A percentile compares a stretch with the other conserved stretches of the same genome.
Evolutionary conservation across 2,113 vertebrate genomes (phyloP).

Genomic region (Syngnathus floridae): DNA sequence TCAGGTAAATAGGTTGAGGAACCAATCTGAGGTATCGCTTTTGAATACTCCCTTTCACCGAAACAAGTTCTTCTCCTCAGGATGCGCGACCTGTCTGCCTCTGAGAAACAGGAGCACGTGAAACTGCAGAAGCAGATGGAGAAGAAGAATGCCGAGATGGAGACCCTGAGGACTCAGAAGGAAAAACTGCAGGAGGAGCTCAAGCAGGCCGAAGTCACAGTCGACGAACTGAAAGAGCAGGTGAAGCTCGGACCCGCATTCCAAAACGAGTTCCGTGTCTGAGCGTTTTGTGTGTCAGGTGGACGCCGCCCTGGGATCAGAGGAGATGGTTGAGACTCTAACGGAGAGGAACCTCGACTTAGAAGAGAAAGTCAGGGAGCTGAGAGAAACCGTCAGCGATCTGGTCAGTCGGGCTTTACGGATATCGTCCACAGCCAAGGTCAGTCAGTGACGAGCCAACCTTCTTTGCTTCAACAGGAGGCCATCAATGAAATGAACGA

Average conservation of each 20-base stretch:
- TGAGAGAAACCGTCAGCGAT: slow-evolving; percentile 72
- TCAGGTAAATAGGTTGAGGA: slow-evolving; percentile 72
- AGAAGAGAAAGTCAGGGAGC: slow-evolving; percentile 93
- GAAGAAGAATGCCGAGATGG: slow-evolving; percentile 90
- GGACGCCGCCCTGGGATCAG: slow-evolving; percentile 90
- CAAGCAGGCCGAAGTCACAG: slow-evolving; percentile 81
- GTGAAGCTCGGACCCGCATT: slow-evolving; percentile 45
- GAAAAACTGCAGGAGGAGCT: slow-evolving; percentile 89
- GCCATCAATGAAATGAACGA: slow-evolving; percentile 99
- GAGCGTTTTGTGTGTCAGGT: slow-evolving; percentile 69
- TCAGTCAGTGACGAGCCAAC: background rate
- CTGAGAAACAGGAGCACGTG: slow-evolving; percentile 93
- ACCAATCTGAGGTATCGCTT: background rate
- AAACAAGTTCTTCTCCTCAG: slow-evolving; percentile 52
- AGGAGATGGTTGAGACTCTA: slow-evolving; percentile 97
- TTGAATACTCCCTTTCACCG: background rate
- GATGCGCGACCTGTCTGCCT: slow-evolving; percentile 92
- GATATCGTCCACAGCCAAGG: background rate
- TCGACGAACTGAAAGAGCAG: slow-evolving; percentile 97
- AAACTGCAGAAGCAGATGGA: slow-evolving; percentile 97
- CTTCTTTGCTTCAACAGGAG: slow-evolving; percentile 68
- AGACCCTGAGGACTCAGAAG: slow-evolving; percentile 82
- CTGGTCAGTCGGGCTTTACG: slow-evolving; percentile 47
- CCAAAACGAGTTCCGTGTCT: background rate
- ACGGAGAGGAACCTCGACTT: slow-evolving; percentile 92